phyloP scores from a whole-genome alignment of 2,113 vertebrate species.

The Natator depressus region DNA sequence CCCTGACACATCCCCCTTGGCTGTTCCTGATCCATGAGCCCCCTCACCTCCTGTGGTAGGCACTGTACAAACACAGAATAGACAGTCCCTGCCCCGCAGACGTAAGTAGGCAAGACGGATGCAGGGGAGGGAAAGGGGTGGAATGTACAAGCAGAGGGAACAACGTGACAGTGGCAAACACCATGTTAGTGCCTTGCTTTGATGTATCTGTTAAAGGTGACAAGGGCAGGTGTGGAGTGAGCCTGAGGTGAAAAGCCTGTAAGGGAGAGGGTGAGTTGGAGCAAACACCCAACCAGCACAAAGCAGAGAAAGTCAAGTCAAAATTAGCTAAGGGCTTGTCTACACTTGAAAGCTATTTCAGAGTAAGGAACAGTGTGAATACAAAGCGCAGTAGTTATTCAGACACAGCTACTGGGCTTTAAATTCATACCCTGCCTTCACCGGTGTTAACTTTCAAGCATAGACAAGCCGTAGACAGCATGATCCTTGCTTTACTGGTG shows the following conservation, averaged over 20 bases:
- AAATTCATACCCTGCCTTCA: neutral
- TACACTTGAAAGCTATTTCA: neutral
- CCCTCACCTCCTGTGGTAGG: neutral
- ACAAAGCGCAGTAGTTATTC: neutral
- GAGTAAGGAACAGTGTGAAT: neutral
- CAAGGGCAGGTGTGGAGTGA: neutral
- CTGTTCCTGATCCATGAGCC: neutral
- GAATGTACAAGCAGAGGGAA: neutral
- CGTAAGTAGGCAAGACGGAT: neutral
- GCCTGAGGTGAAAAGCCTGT: neutral
- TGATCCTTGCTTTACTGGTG: neutral
- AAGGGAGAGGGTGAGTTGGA: neutral
- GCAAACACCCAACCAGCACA: neutral
- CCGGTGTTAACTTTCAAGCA: neutral
- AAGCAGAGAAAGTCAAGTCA: neutral
- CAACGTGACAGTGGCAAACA: neutral
- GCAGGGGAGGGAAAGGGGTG: neutral
- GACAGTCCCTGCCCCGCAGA: neutral
- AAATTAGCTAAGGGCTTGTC: neutral
- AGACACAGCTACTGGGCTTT: neutral
- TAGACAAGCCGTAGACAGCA: neutral
- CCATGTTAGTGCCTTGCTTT: neutral
- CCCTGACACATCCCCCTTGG: neutral
- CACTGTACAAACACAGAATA: neutral
- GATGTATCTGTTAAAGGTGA: neutral